Evolutionary conservation across 2,113 vertebrate species (phyloP).

Genomic region (Bos taurus): DNA sequence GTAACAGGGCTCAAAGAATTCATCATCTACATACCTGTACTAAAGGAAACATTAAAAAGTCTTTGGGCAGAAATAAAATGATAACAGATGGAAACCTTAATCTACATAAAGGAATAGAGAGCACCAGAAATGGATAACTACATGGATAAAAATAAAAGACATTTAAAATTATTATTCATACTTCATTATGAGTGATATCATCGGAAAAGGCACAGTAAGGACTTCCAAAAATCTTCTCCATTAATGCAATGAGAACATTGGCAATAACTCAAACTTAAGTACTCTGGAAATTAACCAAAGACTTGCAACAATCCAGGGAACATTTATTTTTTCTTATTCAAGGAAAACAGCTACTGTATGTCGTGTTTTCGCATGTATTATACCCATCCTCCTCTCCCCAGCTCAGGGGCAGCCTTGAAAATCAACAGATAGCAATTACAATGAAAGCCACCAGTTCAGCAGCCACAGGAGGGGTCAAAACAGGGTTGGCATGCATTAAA

Average conservation of each 20-base stretch:
- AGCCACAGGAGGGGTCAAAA: background rate
- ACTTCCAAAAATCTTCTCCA: background rate
- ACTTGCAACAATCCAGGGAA: background rate
- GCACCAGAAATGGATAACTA: background rate
- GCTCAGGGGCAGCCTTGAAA: background rate
- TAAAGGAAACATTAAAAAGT: background rate
- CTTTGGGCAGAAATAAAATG: background rate
- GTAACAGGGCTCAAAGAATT: background rate
- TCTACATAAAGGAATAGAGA: background rate
- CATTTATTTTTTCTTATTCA: background rate
- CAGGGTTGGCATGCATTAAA: background rate
- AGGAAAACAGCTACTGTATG: background rate
- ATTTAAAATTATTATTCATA: background rate
- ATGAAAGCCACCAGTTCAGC: background rate
- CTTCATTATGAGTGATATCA: background rate
- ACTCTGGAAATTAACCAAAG: background rate
- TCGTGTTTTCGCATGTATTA: background rate
- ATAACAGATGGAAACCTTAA: background rate
- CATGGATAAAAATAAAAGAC: background rate
- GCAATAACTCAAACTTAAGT: slow-evolving; percentile 8
- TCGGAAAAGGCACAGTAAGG: background rate
- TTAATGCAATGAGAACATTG: background rate
- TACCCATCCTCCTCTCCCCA: background rate
- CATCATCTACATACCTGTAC: background rate
- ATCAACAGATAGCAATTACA: background rate